Percentiles rank a stretch among this genome's conserved stretches.
Evolutionary conservation across 2,888 invertebrate species (phyloP).

Genomic region (Thyatira batis): DNA sequence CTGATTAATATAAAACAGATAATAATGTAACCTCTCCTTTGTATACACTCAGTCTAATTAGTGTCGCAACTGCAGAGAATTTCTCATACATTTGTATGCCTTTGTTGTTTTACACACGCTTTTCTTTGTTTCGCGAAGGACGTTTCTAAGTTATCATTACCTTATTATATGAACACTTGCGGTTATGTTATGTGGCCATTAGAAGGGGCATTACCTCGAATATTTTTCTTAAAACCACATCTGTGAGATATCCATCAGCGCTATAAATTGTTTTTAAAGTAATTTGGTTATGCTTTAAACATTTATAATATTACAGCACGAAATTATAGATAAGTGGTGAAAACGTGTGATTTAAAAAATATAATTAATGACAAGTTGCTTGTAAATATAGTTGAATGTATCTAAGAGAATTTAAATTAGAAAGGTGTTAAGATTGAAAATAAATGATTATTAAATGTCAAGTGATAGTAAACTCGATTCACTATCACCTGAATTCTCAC

Average conservation of each 20-base stretch:
- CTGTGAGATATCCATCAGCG: not conserved
- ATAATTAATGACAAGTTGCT: not conserved
- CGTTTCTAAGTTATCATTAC: constrained; percentile 15
- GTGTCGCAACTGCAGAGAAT: constrained; percentile 38
- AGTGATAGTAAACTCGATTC: constrained; percentile 27
- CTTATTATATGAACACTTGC: constrained; percentile 3
- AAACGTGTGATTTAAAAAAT: not conserved
- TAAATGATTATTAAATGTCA: constrained; percentile 14
- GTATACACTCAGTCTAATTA: constrained; percentile 24
- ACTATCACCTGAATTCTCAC: constrained; percentile 23
- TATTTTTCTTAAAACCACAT: not conserved
- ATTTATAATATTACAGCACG: not conserved
- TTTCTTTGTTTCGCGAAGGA: constrained; percentile 47
- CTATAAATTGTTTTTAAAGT: not conserved
- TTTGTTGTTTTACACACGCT: constrained; percentile 37
- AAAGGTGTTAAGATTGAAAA: constrained; percentile 38
- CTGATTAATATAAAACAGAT: not conserved
- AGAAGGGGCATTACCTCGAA: not conserved
- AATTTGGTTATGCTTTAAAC: not conserved
- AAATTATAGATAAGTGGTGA: not conserved
- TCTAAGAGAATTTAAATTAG: constrained; percentile 47
- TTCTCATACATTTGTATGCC: constrained; percentile 41
- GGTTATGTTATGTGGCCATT: not conserved
- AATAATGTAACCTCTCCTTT: not conserved
- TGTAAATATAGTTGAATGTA: constrained; percentile 11